phyloP scores from a whole-genome alignment of 2,113 vertebrate genomes.

The Rallus limicola region DNA sequence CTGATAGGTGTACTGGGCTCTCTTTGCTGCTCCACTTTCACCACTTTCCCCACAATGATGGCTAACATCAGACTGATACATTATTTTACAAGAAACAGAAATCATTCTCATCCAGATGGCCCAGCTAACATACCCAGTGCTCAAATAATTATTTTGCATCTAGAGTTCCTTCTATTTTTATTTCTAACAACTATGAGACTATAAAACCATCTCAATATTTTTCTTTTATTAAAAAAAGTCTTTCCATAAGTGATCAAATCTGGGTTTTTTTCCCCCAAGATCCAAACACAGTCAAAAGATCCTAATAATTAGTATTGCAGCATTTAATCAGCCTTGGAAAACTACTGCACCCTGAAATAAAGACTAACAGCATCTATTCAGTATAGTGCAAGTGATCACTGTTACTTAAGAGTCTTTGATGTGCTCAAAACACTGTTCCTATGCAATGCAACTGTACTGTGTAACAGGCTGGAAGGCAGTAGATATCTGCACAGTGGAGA shows the following conservation, averaged over 20 bases:
- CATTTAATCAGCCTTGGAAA: neutral
- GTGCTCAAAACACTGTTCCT: neutral
- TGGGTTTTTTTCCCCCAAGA: neutral
- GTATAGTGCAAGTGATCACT: neutral
- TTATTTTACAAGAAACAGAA: constrained; percentile 3
- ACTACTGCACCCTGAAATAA: neutral
- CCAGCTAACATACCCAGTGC: neutral
- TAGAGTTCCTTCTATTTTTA: neutral
- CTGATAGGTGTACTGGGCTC: neutral
- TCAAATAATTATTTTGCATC: neutral
- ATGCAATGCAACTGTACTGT: neutral
- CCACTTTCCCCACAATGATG: neutral
- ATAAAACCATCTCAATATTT: neutral
- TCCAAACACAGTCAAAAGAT: neutral
- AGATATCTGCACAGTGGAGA: neutral
- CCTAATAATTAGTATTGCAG: neutral
- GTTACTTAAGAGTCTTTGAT: neutral
- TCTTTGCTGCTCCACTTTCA: neutral
- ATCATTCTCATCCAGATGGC: neutral
- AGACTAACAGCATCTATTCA: neutral
- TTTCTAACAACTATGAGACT: neutral
- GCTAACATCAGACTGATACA: neutral
- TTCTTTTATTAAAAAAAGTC: neutral
- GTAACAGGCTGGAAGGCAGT: neutral
- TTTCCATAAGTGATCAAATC: neutral